Conservation (phyloP, 2,797 vertebrate genomes). For the Rhadinocentrus ornatus region DNA sequence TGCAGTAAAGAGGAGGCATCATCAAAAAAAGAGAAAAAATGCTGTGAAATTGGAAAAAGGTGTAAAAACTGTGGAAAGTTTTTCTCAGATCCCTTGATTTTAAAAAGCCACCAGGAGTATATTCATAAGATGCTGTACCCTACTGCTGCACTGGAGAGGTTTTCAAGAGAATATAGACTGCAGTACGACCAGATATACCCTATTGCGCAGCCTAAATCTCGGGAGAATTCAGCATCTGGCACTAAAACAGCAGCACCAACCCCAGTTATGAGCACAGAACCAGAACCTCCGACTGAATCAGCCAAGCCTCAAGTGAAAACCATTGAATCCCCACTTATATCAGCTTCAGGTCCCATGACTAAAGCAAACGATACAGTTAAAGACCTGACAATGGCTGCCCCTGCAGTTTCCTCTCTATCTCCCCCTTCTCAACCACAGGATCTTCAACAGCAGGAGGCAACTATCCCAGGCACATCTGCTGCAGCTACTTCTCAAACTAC, state of each 20-base stretch:
- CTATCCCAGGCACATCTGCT: conserved; percentile 41
- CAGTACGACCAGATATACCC: conserved; percentile 96
- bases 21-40: conserved; percentile 52
- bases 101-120: conserved; percentile 98
- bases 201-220: conserved; percentile 85
- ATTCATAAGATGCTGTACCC: conserved; percentile 94
- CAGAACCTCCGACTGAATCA: conserved; percentile 78
- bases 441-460: conserved; percentile 48
- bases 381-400: conserved; percentile 42
- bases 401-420: conserved; percentile 44
- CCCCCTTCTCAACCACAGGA: conserved; percentile 54
- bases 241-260: conserved; percentile 79
- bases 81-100: conserved; percentile 96
- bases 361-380: conserved; percentile 43
- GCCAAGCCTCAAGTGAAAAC: conserved; percentile 80
- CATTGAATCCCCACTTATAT: conserved; percentile 59
- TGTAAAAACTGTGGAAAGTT: conserved; percentile 93
- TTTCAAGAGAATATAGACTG: conserved; percentile 95
- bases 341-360: conserved; percentile 44
- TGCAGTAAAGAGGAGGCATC: conserved; percentile 39
- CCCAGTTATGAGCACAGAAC: conserved; percentile 75
- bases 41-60: conserved; percentile 80
- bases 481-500: conserved; percentile 54
- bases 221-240: conserved; percentile 69
- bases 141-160: conserved; percentile 91